Conservation (phyloP, 2,797 vertebrate genomes). For the Vultur gryphus region DNA sequence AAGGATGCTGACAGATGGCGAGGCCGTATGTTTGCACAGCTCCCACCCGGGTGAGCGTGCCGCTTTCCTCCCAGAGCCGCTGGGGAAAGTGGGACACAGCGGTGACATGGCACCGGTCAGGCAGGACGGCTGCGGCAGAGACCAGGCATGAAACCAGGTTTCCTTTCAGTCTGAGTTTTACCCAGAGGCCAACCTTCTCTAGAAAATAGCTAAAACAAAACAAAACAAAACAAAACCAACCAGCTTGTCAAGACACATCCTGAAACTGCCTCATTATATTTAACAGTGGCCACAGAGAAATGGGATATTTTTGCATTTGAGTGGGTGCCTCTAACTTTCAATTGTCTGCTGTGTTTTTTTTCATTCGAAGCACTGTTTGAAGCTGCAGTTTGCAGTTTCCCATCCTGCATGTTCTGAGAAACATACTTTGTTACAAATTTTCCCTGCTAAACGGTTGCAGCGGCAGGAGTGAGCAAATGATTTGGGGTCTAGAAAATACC, state of each 20-base stretch:
- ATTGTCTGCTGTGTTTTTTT: background rate
- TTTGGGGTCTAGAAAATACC: background rate
- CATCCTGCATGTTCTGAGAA: background rate
- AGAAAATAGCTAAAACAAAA: background rate
- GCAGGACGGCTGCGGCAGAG: background rate
- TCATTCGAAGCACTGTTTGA: background rate
- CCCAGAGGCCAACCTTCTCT: background rate
- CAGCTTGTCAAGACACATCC: background rate
- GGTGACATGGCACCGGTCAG: background rate
- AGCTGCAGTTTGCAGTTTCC: background rate
- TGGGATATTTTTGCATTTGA: background rate
- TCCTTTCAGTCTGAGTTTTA: background rate
- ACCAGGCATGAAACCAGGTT: background rate
- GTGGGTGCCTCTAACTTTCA: background rate
- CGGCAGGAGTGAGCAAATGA: background rate
- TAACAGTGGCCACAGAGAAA: background rate
- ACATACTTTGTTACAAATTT: background rate
- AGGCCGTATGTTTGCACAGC: background rate
- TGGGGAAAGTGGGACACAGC: background rate
- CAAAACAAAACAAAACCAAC: background rate
- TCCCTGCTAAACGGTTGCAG: background rate
- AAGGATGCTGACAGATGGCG: background rate
- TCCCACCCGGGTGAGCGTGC: fast-evolving
- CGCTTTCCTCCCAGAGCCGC: background rate
- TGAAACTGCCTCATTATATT: background rate